Evolutionary conservation across 2,888 invertebrate species (phyloP), one percentile per base, ranked within the genome.

Genomic region (Synanthedon myopaeformis): DNA sequence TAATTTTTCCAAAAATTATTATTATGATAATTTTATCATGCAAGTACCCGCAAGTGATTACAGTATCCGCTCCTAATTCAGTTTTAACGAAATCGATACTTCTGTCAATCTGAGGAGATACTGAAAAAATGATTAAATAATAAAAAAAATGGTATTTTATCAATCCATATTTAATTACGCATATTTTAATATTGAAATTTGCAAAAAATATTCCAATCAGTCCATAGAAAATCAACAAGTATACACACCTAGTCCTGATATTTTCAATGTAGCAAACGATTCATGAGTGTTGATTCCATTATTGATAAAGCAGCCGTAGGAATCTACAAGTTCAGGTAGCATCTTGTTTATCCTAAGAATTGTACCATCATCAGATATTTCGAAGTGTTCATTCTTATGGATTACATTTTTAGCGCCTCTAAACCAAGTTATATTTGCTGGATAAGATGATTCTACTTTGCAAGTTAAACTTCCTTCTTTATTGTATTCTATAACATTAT

Each of bases 11-110:
- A 28, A 6, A 28, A 28, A 6, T 5, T 23, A 23, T 23, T 23
- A 28, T 3, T 19, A 19, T 19, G 28, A 3, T 28, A 28, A 8
- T 10, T 35, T 23, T 23, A 23, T 23, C 23, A 35, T 8, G 8
- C 10, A 8, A 2, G 63, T 60, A 78, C 78, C 61, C 67, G 66
- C 79, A 79, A 49, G 49, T 52, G 41, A 79, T 55, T 35, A 57
- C 48, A 8, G 55, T 58, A 54, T 61, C 54, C 0, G 60, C 58
- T 8, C 67, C 67, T 50, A 59, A 56, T 41, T 53, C 51, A 4
- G 55, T 60, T 1, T 42, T 45, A 11, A 67, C 49, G 53, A 53
- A 50, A 1, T 45, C 50, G 3, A 42, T 28, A 3, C 51, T 54
- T 57, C 71, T 67, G 23, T 70, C 58, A 49, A 79, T 66, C 55